Evolutionary conservation across 2,888 invertebrate species (phyloP), one percentile per base, ranked within the genome.

Genomic region (Plagiodera versicolora): DNA sequence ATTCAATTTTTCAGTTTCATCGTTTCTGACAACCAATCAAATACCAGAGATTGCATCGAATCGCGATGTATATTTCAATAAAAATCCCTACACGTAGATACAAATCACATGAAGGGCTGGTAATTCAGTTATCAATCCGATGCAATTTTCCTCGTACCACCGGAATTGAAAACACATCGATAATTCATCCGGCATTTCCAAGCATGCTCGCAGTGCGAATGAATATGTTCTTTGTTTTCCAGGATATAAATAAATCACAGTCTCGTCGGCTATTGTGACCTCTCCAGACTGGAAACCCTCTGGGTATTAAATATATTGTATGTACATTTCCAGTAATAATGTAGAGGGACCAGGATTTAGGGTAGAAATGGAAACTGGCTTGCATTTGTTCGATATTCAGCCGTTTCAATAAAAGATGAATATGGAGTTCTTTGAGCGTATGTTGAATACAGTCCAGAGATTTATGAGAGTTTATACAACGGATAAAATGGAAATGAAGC

Each of bases 111-210:
- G 11, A 39, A 3, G 14, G 8, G 14, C 14, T 39, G 39, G 39
- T 14, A 39, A 39, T 39, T 14, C n/a, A 11, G 39, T 32, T 39
- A 39, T 39, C 39, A 39, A 39, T 39, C 11, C 39, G n/a, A 14
- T 39, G 2, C 14, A 39, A 39, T 39, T 14, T 39, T 11, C 39
- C 14, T n/a, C 14, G 2, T 14, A 39, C 39, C 14, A 2, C n/a
- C n/a, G 14, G 39, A 39, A 39, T 39, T 39, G 39, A 39, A 39
- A 39, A 39, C 39, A 39, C 39, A 39, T 39, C 39, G 39, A 39
- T 39, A 39, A 39, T 39, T 39, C 39, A 39, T 39, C 39, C 14
- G 14, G 14, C 14, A 39, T 39, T 14, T 6, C 39, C 3, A 39
- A 10, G 14, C 9, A 10, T 9, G 5, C 5, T 39, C 3, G 24